These are phyloP conservation scores for Atrichornis clamosus DNA, from an alignment of 2,113 vertebrate species.

Conservation along the genomic window DNA sequence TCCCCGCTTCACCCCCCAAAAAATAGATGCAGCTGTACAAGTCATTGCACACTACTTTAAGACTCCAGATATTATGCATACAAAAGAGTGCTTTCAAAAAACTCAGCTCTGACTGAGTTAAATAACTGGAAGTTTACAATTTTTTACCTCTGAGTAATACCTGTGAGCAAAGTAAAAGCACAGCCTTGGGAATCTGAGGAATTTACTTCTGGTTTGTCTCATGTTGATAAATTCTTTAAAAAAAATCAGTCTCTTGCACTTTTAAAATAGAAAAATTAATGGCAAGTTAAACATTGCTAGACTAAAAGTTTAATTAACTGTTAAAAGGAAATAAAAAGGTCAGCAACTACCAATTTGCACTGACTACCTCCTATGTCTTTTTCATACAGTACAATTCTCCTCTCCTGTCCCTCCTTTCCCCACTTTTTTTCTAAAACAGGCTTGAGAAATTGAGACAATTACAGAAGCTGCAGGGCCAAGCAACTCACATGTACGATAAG, in stretches of 20 bases:
- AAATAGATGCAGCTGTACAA: not conserved
- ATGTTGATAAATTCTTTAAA: not conserved
- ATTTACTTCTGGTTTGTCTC: not conserved
- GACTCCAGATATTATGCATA: not conserved
- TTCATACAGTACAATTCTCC: not conserved
- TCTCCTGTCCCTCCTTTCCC: not conserved
- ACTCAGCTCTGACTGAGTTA: not conserved
- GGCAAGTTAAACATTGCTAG: not conserved
- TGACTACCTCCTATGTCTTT: not conserved
- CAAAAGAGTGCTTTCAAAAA: not conserved
- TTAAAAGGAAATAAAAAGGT: not conserved
- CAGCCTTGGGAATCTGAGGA: not conserved
- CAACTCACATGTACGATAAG: not conserved
- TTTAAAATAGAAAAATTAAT: not conserved
- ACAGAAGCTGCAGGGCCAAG: not conserved
- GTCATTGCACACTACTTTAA: rapidly evolving
- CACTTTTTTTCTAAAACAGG: not conserved
- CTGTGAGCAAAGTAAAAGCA: not conserved
- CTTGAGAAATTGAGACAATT: not conserved
- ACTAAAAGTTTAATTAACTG: not conserved
- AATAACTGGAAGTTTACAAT: not conserved
- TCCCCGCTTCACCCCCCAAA: not conserved
- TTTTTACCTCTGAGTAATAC: not conserved
- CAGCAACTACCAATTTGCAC: not conserved
- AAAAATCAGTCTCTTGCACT: not conserved